These are phyloP conservation scores for Balaeniceps rex DNA, from an alignment of 2,113 vertebrate genomes.

Conservation along the genomic window DNA sequence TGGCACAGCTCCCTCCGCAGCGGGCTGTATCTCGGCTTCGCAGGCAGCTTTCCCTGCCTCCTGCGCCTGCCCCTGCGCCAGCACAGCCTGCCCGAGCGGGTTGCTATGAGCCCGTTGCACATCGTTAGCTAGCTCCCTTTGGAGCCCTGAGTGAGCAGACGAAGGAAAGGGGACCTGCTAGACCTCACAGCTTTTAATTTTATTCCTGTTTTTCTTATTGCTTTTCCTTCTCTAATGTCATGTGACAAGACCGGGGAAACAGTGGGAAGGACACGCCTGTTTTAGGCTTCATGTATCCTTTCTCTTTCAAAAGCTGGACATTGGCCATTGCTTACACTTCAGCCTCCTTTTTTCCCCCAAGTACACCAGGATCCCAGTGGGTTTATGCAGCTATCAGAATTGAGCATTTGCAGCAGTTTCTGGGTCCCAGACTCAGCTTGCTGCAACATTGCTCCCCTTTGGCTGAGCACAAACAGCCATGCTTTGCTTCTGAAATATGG, in stretches of 20 bases:
- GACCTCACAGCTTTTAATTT: not conserved
- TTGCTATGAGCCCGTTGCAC: not conserved
- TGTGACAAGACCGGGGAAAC: not conserved
- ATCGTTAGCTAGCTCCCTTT: not conserved
- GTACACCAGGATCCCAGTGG: not conserved
- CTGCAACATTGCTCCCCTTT: not conserved
- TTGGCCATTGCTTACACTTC: not conserved
- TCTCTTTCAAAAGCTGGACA: not conserved
- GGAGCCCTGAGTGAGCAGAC: not conserved
- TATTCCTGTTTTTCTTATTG: not conserved
- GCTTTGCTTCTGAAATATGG: not conserved
- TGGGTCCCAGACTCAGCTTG: not conserved
- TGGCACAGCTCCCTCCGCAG: not conserved
- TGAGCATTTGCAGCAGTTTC: not conserved
- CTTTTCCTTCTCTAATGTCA: not conserved
- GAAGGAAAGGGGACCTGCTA: not conserved
- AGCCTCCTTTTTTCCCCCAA: not conserved
- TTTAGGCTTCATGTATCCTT: not conserved
- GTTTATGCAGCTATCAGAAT: not conserved
- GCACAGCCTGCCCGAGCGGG: not conserved
- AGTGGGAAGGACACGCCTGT: not conserved
- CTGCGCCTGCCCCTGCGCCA: rapidly evolving
- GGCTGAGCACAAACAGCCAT: not conserved
- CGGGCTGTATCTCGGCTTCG: rapidly evolving
- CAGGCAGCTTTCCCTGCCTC: not conserved